phyloP scores from a whole-genome alignment of 37 sponge, comb jelly and placozoan species.

The Haliclona indistincta region DNA sequence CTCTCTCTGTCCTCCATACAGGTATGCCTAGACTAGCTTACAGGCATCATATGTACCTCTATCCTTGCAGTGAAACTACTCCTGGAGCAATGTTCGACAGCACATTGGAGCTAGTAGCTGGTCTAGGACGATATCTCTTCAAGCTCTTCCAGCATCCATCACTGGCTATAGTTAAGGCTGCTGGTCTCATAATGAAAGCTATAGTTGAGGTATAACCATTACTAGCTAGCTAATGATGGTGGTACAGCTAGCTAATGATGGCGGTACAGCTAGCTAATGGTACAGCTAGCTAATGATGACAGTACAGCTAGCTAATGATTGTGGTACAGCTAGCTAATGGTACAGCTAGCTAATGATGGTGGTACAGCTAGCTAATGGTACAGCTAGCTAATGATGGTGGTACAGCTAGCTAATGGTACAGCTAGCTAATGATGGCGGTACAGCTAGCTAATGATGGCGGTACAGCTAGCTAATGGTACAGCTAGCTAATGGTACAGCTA shows the following conservation, averaged over 20 bases:
- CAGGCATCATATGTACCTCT: not conserved
- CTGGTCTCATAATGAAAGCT: constrained; percentile 96
- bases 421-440: too few relatives aligned
- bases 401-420: too few relatives aligned
- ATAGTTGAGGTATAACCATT: constrained; percentile 97
- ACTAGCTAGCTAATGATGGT: too few relatives aligned
- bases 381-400: too few relatives aligned
- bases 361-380: too few relatives aligned
- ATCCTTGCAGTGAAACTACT: constrained; percentile 88
- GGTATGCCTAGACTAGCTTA: constrained; percentile 40
- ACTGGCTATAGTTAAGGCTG: constrained; percentile 97
- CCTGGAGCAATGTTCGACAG: constrained; percentile 88
- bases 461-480: too few relatives aligned
- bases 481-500: too few relatives aligned
- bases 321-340: not conserved
- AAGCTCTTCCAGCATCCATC: constrained; percentile 95
- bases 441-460: too few relatives aligned
- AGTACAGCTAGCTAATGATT: not conserved
- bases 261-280: too few relatives aligned
- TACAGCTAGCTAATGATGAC: too few relatives aligned
- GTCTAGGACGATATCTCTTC: constrained; percentile 85
- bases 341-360: too few relatives aligned
- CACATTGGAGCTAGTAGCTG: constrained; percentile 89
- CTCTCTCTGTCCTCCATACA: constrained; percentile 98
- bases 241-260: too few relatives aligned